Conservation (phyloP, 2,888 invertebrate species). For the Drosophila meridiana region DNA sequence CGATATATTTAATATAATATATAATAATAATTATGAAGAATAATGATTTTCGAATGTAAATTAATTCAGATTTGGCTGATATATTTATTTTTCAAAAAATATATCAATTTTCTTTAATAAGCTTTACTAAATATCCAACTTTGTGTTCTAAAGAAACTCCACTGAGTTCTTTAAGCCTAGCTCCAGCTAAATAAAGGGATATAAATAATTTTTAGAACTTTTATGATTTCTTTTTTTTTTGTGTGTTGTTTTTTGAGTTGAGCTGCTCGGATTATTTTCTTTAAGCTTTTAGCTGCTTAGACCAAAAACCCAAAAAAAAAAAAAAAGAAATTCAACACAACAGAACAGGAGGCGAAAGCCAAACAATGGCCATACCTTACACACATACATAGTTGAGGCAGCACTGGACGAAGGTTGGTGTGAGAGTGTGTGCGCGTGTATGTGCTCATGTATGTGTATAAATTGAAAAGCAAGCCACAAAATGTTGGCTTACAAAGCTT, state of each 20-base stretch:
- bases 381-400: not conserved
- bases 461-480: slow-evolving; percentile 58
- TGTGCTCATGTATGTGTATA: slow-evolving; percentile 20
- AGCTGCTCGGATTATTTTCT: slow-evolving; percentile 19
- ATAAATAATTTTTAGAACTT: slow-evolving; percentile 9
- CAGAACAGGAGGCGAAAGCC: slow-evolving; percentile 9
- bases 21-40: no score
- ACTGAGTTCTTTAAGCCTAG: not conserved
- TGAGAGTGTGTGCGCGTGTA: not conserved
- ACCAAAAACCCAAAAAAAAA: not conserved
- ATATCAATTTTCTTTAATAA: not conserved
- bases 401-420: not conserved
- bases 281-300: slow-evolving; percentile 20
- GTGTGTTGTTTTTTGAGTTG: not conserved
- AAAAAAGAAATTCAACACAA: slow-evolving; percentile 10
- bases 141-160: not conserved
- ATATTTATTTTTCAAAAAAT: not conserved
- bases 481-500: slow-evolving; percentile 40
- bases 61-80: not conserved
- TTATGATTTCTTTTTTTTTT: slow-evolving; percentile 12
- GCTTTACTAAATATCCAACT: not conserved
- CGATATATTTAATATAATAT: no score
- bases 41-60: no score
- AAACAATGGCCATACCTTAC: slow-evolving; percentile 25
- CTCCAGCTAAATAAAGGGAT: slow-evolving; percentile 5